Evolutionary conservation across 2,888 invertebrate species (phyloP).

Genomic region (Andrena fulva): DNA sequence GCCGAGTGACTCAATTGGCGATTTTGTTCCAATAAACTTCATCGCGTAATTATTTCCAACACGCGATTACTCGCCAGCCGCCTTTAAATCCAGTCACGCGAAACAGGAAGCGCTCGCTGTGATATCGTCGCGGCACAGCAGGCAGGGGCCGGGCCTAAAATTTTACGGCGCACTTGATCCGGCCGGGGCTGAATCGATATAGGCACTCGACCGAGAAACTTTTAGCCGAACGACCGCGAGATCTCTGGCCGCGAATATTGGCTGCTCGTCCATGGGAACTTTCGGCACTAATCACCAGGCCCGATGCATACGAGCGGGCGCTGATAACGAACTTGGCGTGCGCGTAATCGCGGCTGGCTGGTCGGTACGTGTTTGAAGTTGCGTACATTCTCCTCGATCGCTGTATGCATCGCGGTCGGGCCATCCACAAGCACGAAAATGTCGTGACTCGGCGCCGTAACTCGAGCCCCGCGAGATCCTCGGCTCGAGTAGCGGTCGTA

Average conservation of each 20-base stretch:
- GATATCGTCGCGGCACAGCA: neutral
- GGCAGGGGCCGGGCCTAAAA: constrained; percentile 1
- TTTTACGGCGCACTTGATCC: constrained; percentile 25
- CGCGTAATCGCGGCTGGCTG: constrained; percentile 55
- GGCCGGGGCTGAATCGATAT: constrained; percentile 43
- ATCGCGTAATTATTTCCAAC: constrained; percentile 39
- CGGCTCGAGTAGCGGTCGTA: constrained; percentile 47
- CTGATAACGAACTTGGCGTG: constrained; percentile 69
- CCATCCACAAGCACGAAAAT: constrained; percentile 42
- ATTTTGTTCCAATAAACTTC: constrained; percentile 28
- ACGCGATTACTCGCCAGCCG: constrained; percentile 26
- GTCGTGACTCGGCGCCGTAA: constrained; percentile 63
- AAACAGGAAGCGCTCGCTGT: neutral
- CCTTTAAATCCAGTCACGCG: constrained; percentile 25
- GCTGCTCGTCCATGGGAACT: constrained; percentile 35
- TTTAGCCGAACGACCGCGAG: constrained; percentile 11
- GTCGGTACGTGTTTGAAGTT: constrained; percentile 45
- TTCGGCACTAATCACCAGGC: constrained; percentile 55
- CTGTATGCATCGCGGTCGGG: neutral
- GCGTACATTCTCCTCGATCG: constrained; percentile 40
- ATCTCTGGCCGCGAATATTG: constrained; percentile 39
- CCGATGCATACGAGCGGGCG: constrained; percentile 42
- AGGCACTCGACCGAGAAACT: constrained; percentile 35
- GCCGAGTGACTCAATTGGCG: constrained; percentile 32
- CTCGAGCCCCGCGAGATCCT: constrained; percentile 58